Conservation (phyloP, 1,140 invertebrate genomes). For the Cotesia vestalis region DNA sequence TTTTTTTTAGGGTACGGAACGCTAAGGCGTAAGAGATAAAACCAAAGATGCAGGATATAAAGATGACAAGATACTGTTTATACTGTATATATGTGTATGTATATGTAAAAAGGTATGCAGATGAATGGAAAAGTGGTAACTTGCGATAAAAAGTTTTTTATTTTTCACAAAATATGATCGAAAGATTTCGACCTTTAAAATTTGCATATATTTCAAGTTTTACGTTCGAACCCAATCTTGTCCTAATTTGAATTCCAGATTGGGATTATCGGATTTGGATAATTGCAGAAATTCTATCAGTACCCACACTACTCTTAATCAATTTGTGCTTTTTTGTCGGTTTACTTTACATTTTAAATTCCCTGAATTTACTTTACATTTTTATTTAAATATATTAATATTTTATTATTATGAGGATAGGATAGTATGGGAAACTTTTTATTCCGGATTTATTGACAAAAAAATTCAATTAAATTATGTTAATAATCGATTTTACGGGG, state of each 20-base stretch:
- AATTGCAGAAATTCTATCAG: conserved; percentile 56
- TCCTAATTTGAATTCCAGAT: conserved; percentile 59
- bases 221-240: conserved; percentile 16
- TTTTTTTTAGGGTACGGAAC: conserved; percentile 10
- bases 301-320: conserved; percentile 34
- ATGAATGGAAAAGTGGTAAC: neutral
- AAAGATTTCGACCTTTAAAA: conserved; percentile 5
- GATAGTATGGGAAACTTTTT: neutral
- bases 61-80: neutral
- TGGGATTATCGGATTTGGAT: conserved; percentile 58
- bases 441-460: neutral
- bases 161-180: conserved; percentile 17
- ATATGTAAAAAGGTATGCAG: neutral
- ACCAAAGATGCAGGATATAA: conserved; percentile 16
- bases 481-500: neutral
- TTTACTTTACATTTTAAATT: neutral
- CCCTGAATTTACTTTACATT: neutral
- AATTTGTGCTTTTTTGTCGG: neutral
- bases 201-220: conserved; percentile 1
- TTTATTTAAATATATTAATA: conserved; percentile 3
- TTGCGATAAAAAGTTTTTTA: neutral
- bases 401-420: neutral
- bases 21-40: conserved; percentile 10
- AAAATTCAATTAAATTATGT: conserved; percentile 5
- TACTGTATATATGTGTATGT: neutral